Base-by-base conservation (phyloP, 2,797 vertebrate species). In the Schizothorax lantsangensis region DNA sequence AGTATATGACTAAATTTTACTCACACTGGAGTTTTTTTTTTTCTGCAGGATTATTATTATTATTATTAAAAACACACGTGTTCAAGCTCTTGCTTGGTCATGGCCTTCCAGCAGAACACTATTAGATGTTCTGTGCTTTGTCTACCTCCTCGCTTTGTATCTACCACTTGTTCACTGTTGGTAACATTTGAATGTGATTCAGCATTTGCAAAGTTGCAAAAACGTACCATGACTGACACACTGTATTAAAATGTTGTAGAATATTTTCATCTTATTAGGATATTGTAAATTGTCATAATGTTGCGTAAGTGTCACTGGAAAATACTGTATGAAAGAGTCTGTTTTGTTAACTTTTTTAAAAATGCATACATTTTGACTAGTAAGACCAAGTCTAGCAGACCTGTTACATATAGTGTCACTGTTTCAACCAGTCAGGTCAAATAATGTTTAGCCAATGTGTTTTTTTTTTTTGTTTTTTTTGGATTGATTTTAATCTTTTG, bases 301-400 rank as follows among this genome's bases (percentile, higher is more conserved):
- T 59, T 79, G n/a, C 40, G 52, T 59, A 59, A 38, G 78, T 79
- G 38, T 80, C 78, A 80, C 78, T 79, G 78, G 78, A 64, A 64
- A 45, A 45, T 43, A 40, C 52, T n/a, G 33, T 40, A 40, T 59
- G 33, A 40, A 40, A 78, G 21, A 59, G 52, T 57, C 21, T 57
- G 47, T 21, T 79, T n/a, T 78, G 52, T 59, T 59, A 11, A 75
- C 17, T 52, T 52, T 79, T 79, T 59, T 30, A 30, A 40, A 59
- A 79, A 52, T 36, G 47, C 52, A 11, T 52, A 52, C 12, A 43
- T 72, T 5, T 45, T 45, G 21, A 45, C 69, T 45, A 43, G 40
- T 72, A 72, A 45, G n/a, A 19, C 26, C 6, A 15, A 74, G 43
- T 47, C n/a, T 47, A 15, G 33, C 75, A 64, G 38, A 45, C 57